phyloP scores from a whole-genome alignment of 2,888 invertebrate genomes.

The Drosophila longiperda region DNA sequence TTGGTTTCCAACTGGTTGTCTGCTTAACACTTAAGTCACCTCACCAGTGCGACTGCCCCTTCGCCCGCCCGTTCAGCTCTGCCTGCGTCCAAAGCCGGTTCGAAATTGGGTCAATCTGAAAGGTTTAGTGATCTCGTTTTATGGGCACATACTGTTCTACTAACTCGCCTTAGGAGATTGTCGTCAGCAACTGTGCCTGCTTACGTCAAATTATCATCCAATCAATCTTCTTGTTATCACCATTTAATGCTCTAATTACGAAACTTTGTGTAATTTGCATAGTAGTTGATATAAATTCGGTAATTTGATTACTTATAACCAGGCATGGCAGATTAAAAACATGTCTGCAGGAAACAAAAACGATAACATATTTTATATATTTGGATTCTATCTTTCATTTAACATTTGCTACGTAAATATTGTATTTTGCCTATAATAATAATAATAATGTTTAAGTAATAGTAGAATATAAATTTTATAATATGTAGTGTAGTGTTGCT shows the following conservation, averaged over 20 bases:
- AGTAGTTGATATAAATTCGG: conserved; percentile 2
- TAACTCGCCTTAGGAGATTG: conserved; percentile 27
- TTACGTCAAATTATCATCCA: conserved; percentile 40
- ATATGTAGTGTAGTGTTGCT: not conserved
- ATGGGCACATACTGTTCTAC: conserved; percentile 52
- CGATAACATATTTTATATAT: not conserved
- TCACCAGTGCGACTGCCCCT: conserved; percentile 10
- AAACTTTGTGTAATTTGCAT: conserved; percentile 6
- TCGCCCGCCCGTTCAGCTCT: conserved; percentile 22
- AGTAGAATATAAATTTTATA: not conserved
- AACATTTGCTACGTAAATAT: not conserved
- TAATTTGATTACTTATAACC: conserved; percentile 25
- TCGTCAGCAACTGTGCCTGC: conserved; percentile 20
- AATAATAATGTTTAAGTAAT: not conserved
- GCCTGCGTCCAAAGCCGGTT: conserved; percentile 63
- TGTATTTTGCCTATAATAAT: not conserved
- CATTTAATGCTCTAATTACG: conserved; percentile 31
- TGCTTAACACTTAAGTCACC: conserved; percentile 62
- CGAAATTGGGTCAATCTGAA: conserved; percentile 74
- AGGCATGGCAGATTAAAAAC: not conserved
- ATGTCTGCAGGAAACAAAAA: not conserved
- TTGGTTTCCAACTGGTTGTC: conserved; percentile 64
- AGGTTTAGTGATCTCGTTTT: conserved; percentile 77
- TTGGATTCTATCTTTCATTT: not conserved
- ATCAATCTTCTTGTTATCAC: conserved; percentile 48